A percentile compares a stretch with the other conserved stretches of the same genome.
phyloP scores from a whole-genome alignment of 2,113 vertebrate species.

The Petaurus breviceps region DNA sequence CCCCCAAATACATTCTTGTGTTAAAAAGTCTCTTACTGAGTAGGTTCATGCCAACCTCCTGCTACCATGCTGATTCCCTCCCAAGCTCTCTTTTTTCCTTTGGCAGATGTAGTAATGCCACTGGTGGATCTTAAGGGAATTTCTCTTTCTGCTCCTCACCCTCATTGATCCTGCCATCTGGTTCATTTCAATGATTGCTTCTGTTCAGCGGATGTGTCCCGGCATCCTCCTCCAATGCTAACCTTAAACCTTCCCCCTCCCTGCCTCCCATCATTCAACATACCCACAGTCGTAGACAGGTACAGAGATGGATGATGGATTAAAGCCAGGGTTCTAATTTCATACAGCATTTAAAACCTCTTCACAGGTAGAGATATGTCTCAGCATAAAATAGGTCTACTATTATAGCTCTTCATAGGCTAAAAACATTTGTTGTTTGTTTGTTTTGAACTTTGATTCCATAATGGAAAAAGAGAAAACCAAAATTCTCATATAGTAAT shows the following conservation, averaged over 20 bases:
- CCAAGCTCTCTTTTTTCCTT: slow-evolving; percentile 14
- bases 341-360: not conserved
- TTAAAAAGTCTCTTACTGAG: slow-evolving; percentile 34
- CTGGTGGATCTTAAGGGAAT: slow-evolving; percentile 67
- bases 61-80: slow-evolving; percentile 52
- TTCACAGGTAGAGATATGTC: not conserved
- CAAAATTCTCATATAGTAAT: not conserved
- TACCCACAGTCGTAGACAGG: slow-evolving; percentile 9
- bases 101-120: slow-evolving; percentile 65
- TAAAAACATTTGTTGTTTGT: not conserved
- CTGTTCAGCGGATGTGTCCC: slow-evolving; percentile 31
- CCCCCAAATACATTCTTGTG: not conserved
- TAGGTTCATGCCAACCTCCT: slow-evolving; percentile 21
- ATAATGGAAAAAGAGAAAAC: not conserved
- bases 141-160: slow-evolving; percentile 64
- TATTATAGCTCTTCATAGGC: not conserved
- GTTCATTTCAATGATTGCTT: slow-evolving; percentile 56
- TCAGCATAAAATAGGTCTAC: not conserved
- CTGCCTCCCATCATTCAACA: not conserved
- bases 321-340: not conserved
- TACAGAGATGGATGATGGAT: not conserved
- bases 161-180: slow-evolving; percentile 74
- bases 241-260: not conserved
- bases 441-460: not conserved
- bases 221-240: not conserved